Percentiles rank a stretch among this genome's conserved stretches.
Conservation (phyloP, 1,140 invertebrate species). For the Lepidotrigona ventralis region DNA sequence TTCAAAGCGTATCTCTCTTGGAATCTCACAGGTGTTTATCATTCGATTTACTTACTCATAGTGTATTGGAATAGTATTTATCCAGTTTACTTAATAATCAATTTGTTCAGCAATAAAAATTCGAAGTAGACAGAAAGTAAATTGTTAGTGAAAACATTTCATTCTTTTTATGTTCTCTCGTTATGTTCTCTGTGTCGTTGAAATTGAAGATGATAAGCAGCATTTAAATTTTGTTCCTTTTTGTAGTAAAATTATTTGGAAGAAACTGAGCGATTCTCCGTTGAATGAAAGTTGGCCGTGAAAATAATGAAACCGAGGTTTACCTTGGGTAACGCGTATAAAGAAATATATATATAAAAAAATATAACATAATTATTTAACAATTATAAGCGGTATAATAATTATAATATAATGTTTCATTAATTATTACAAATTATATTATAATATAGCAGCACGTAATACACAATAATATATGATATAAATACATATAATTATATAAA, state of each 20-base stretch:
- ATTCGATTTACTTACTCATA: background rate
- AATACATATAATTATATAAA: too few species aligned
- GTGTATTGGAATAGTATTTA: background rate
- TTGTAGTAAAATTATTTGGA: conserved; percentile 65
- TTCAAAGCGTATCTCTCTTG: background rate
- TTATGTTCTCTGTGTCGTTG: background rate
- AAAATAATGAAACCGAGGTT: conserved; percentile 69
- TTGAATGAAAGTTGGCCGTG: conserved; percentile 55
- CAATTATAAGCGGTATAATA: too few species aligned
- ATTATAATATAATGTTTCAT: too few species aligned
- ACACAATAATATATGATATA: too few species aligned
- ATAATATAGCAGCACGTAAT: too few species aligned
- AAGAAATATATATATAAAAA: too few species aligned
- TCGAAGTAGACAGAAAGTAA: background rate
- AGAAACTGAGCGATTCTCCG: conserved; percentile 70
- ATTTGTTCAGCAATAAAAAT: background rate
- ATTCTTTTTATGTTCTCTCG: conserved; percentile 3
- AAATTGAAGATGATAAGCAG: conserved; percentile 1
- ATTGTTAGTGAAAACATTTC: background rate
- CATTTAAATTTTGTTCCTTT: background rate
- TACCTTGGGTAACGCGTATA: conserved; percentile 73
- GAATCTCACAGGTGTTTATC: background rate
- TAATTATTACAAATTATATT: too few species aligned
- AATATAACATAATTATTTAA: background rate
- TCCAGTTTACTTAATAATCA: background rate